phyloP scores from a whole-genome alignment of 2,113 vertebrate species.

The Gymnarchus niloticus region DNA sequence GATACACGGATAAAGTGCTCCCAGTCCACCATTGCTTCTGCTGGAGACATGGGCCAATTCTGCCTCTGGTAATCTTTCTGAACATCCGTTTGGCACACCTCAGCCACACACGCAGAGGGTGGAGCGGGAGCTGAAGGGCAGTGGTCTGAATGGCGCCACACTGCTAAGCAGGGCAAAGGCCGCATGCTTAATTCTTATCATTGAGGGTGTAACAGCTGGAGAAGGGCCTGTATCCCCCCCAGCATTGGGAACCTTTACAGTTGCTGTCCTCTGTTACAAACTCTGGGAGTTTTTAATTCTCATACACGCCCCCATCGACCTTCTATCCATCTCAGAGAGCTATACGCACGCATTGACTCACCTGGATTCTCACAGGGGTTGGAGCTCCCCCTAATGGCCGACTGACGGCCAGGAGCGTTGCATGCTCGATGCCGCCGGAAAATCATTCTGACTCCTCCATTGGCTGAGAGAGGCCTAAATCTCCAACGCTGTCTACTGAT shows the following conservation, averaged over 20 bases:
- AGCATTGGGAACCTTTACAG: neutral
- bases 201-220: neutral
- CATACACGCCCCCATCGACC: neutral
- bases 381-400: neutral
- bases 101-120: neutral
- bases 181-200: neutral
- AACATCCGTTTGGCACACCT: neutral
- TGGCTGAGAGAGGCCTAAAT: neutral
- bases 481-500: neutral
- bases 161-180: neutral
- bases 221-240: neutral
- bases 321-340: neutral
- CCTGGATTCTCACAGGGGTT: neutral
- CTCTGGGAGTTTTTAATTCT: neutral
- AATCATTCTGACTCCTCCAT: neutral
- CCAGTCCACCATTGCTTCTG: neutral
- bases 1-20: neutral
- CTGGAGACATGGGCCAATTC: neutral
- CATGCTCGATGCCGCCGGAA: neutral
- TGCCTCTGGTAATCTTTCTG: neutral
- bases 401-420: neutral
- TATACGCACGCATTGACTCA: neutral
- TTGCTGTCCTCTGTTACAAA: constrained; percentile 6
- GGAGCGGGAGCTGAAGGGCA: neutral
- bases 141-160: no score